Evolutionary conservation across 2,888 invertebrate species (phyloP).

Genomic region (Heteropelma amictum): DNA sequence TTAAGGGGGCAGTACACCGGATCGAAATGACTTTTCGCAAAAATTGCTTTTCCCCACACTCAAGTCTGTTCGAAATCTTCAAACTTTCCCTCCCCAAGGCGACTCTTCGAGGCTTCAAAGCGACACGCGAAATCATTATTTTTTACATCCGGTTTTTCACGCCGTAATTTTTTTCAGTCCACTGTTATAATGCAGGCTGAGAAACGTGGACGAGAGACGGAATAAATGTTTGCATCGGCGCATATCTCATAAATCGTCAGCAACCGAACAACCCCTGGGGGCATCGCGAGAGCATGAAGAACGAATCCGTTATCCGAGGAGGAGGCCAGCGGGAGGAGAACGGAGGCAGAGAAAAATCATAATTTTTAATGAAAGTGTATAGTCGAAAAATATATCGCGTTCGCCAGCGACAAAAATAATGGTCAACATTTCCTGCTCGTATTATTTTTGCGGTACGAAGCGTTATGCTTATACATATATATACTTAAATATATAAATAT

Average conservation of each 20-base stretch:
- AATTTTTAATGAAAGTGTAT: conserved; percentile 71
- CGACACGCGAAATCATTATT: neutral
- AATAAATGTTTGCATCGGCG: conserved; percentile 31
- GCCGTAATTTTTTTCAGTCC: too few species aligned
- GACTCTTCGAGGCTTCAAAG: neutral
- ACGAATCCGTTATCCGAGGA: conserved; percentile 4
- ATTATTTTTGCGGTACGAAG: conserved; percentile 74
- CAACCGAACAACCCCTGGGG: conserved; percentile 33
- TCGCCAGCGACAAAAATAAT: conserved; percentile 71
- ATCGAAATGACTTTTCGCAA: neutral
- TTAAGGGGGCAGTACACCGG: neutral
- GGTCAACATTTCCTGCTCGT: conserved; percentile 77
- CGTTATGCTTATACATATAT: conserved; percentile 30
- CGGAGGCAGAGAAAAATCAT: conserved; percentile 52
- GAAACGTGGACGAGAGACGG: neutral
- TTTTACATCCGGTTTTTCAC: too few species aligned
- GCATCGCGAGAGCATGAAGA: neutral
- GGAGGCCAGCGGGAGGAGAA: neutral
- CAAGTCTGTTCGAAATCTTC: too few species aligned
- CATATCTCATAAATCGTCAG: conserved; percentile 25
- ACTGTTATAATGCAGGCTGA: neutral
- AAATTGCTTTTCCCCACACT: neutral
- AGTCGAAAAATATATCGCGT: conserved; percentile 59
- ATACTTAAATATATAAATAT: conserved; percentile 23
- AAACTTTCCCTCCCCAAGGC: too few species aligned